These are phyloP conservation scores for Melikaiella ostensackeni DNA, from an alignment of 2,888 invertebrate genomes.

Conservation along the genomic window DNA sequence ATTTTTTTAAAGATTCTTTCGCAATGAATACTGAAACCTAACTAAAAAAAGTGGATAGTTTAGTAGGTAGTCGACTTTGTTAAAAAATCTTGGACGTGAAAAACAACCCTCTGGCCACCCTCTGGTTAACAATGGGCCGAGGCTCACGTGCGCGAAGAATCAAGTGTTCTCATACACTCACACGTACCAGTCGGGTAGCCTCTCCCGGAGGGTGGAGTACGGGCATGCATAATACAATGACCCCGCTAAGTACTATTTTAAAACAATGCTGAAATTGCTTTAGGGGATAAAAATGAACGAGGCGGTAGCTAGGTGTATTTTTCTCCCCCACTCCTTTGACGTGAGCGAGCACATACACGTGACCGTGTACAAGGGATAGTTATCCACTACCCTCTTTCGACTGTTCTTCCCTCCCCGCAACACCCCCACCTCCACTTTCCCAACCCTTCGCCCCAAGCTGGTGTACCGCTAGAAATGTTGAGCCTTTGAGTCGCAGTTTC, in stretches of 20 bases:
- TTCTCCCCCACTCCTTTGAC: constrained; percentile 74
- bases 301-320: constrained; percentile 76
- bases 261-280: constrained; percentile 78
- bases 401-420: constrained; percentile 42
- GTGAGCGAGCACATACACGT: constrained; percentile 62
- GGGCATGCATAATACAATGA: constrained; percentile 78
- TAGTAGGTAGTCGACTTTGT: constrained; percentile 55
- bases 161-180: constrained; percentile 76
- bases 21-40: neutral
- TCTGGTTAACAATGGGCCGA: constrained; percentile 74
- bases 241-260: constrained; percentile 78
- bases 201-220: constrained; percentile 68
- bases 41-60: neutral
- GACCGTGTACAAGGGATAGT: constrained; percentile 66
- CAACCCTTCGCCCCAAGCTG: constrained; percentile 57
- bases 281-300: constrained; percentile 78
- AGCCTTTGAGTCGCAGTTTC: constrained; percentile 76
- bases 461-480: constrained; percentile 70
- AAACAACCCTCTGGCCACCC: constrained; percentile 61
- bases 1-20: neutral
- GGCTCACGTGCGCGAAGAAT: constrained; percentile 77
- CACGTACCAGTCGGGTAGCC: constrained; percentile 57
- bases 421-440: constrained; percentile 13
- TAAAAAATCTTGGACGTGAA: constrained; percentile 73
- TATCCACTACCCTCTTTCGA: constrained; percentile 57